Evolutionary conservation across 2,113 vertebrate genomes (phyloP).

Genomic region (Cairina moschata): DNA sequence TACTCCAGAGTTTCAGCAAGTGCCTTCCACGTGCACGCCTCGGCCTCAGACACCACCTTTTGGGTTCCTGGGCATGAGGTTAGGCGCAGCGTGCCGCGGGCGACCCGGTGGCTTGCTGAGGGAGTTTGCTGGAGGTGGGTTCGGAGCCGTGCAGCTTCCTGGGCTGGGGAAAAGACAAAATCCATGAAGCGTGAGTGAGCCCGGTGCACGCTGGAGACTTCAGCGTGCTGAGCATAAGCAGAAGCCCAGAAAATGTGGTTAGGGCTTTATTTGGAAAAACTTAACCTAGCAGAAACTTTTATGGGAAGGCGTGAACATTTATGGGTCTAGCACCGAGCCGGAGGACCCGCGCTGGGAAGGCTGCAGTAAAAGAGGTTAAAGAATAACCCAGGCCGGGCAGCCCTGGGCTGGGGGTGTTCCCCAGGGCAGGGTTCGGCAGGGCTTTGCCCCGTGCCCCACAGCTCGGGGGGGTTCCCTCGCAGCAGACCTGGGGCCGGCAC

Average conservation of each 20-base stretch:
- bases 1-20: neutral
- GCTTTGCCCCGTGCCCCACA: neutral
- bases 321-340: neutral
- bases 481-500: neutral
- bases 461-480: neutral
- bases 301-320: neutral
- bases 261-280: slow-evolving; percentile 46
- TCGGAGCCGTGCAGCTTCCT: neutral
- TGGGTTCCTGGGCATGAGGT: accelerated
- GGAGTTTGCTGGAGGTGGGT: neutral
- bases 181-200: neutral
- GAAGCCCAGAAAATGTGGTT: neutral
- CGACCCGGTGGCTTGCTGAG: neutral
- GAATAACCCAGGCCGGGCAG: neutral
- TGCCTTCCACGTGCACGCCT: neutral
- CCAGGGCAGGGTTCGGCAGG: neutral
- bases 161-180: neutral
- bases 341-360: neutral
- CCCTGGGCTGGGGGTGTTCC: neutral
- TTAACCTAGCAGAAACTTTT: neutral
- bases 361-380: neutral
- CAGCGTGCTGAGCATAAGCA: neutral
- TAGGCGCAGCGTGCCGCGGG: accelerated
- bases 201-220: neutral
- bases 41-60: accelerated